phyloP scores from a whole-genome alignment of 2,113 vertebrate species.

The Tragelaphus strepsiceros region DNA sequence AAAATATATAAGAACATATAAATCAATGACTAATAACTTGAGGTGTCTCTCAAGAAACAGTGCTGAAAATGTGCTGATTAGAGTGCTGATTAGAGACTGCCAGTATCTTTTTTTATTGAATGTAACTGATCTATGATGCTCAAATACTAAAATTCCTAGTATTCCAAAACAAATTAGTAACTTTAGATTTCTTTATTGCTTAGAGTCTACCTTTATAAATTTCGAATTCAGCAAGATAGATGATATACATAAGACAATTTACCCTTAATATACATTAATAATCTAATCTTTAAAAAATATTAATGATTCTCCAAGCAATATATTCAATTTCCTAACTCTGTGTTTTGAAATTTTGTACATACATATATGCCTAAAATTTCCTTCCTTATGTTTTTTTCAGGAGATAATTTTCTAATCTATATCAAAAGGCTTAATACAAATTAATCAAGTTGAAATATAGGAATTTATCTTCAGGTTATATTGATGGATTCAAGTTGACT shows the following conservation, averaged over 20 bases:
- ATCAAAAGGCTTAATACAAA: background rate
- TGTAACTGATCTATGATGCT: background rate
- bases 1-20: background rate
- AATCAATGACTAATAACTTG: background rate
- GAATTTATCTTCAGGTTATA: background rate
- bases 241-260: background rate
- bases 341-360: background rate
- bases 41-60: background rate
- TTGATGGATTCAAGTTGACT: background rate
- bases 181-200: background rate
- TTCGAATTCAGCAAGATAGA: background rate
- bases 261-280: background rate
- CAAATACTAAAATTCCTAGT: background rate
- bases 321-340: background rate
- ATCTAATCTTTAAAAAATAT: background rate
- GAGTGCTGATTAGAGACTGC: background rate
- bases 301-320: background rate
- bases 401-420: background rate
- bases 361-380: background rate
- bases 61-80: background rate
- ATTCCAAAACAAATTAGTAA: background rate
- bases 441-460: background rate
- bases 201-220: background rate
- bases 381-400: background rate
- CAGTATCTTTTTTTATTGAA: background rate